Evolutionary conservation across 2,797 vertebrate genomes (phyloP), one percentile per base, ranked within the genome.

Genomic region (Bufotes viridis): DNA sequence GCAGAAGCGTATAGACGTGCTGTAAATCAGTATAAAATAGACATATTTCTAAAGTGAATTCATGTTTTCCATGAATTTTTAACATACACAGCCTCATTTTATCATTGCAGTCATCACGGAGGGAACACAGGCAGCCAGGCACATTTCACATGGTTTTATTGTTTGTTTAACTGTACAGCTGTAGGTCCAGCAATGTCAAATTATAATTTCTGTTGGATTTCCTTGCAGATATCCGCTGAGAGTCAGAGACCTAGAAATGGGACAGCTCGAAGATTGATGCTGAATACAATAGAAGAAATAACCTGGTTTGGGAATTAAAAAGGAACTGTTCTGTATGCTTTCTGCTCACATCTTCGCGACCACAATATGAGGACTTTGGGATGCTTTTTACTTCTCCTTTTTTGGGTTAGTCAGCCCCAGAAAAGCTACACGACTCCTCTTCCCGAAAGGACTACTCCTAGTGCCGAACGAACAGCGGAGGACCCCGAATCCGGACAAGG

Each of bases 361-460:
- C 90, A 74, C 94, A 49, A 85, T 88, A 96, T 96, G 95, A 96
- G 95, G 94, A 95, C 94, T 95, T 95, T 94, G 82, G 92, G 92
- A 65, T 95, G 91, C 91, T 93, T 96, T 92, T 22, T 89, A 51
- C 92, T 95, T 91, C 90, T 96, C 86, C 92, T 95, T 79, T 91
- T 96, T 90, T 96, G 95, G 94, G 92, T 93, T 79, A 92, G 93
- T 69, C 94, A 95, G 92, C 92, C 92, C 90, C 93, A 93, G 87
- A 93, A 93, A 91, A 93, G 92, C 90, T 92, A 87, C 86, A 93
- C 93, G 82, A 91, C 89, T 90, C 92, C 94, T 0, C 90, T 97
- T 84, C 94, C 96, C 81, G 92, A 95, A 90, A 97, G 97, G 96
- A 97, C 96, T 96, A 96, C 94, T 89, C 93, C 94, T 93, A 75